phyloP scores from a whole-genome alignment of 2,797 vertebrate species.

The Sebastolobus altivelis region DNA sequence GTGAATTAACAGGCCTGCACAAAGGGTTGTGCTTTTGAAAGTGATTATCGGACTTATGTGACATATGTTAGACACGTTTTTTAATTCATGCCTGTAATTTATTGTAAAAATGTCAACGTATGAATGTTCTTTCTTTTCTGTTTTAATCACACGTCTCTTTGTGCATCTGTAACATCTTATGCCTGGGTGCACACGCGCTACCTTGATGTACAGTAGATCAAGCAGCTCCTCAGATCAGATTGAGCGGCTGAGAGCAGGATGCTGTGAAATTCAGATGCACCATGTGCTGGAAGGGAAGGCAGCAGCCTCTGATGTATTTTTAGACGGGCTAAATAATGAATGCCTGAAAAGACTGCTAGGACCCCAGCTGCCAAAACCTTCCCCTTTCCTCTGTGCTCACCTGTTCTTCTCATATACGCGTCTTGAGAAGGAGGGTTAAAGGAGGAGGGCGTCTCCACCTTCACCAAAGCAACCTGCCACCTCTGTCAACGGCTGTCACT shows the following conservation, averaged over 20 bases:
- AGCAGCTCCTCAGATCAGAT: conserved; percentile 72
- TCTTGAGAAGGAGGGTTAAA: conserved; percentile 31
- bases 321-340: conserved; percentile 86
- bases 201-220: conserved; percentile 80
- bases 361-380: conserved; percentile 77
- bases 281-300: conserved; percentile 67
- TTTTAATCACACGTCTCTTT: conserved; percentile 31
- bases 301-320: conserved; percentile 86
- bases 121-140: conserved; percentile 1
- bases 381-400: conserved; percentile 61
- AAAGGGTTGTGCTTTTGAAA: conserved; percentile 10
- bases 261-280: conserved; percentile 78
- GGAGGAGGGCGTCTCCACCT: conserved; percentile 50
- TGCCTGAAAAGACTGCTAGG: conserved; percentile 82
- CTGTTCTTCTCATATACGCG: conserved; percentile 53
- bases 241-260: conserved; percentile 64
- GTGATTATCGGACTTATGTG: not conserved
- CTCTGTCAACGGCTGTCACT: conserved; percentile 52
- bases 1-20: conserved; percentile 23
- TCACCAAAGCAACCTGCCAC: conserved; percentile 51
- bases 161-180: conserved; percentile 31
- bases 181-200: conserved; percentile 11
- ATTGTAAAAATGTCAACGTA: not conserved
- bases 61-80: not conserved
- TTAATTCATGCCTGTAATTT: not conserved